These are phyloP conservation scores for Canis aureus DNA, from an alignment of 2,113 vertebrate species.

Conservation along the genomic window DNA sequence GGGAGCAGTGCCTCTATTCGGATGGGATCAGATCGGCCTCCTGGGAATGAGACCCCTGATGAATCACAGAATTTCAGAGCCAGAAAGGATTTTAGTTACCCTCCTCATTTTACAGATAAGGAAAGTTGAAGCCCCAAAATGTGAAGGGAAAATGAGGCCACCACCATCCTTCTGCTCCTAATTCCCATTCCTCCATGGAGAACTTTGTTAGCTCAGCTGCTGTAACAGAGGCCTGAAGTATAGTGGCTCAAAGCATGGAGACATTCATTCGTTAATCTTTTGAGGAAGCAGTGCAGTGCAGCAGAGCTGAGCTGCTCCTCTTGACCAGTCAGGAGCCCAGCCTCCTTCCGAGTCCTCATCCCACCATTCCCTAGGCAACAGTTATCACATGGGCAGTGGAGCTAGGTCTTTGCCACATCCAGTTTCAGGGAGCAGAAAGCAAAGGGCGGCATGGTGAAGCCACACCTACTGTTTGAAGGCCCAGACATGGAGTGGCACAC, in stretches of 20 bases:
- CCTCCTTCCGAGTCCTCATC: not conserved
- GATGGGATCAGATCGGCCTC: not conserved
- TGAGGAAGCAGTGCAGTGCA: not conserved
- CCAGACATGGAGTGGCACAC: not conserved
- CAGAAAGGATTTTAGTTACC: conserved; percentile 42
- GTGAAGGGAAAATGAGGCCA: not conserved
- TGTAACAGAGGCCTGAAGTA: not conserved
- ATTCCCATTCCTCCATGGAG: not conserved
- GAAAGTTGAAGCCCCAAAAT: conserved; percentile 1
- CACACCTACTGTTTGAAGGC: not conserved
- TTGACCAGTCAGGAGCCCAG: not conserved
- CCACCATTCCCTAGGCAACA: rapidly evolving
- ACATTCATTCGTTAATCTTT: not conserved
- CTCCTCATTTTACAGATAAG: conserved; percentile 29
- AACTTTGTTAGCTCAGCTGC: not conserved
- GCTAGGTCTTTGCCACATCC: not conserved
- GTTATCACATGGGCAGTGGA: not conserved
- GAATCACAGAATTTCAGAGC: conserved; percentile 1
- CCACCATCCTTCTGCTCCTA: not conserved
- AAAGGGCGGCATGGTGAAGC: not conserved
- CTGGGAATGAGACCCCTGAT: not conserved
- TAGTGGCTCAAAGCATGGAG: not conserved
- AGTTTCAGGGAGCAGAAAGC: not conserved
- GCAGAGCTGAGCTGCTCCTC: not conserved
- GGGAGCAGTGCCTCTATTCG: not conserved